phyloP scores from a whole-genome alignment of 2,113 vertebrate genomes.

The Clarias macrocephalus region DNA sequence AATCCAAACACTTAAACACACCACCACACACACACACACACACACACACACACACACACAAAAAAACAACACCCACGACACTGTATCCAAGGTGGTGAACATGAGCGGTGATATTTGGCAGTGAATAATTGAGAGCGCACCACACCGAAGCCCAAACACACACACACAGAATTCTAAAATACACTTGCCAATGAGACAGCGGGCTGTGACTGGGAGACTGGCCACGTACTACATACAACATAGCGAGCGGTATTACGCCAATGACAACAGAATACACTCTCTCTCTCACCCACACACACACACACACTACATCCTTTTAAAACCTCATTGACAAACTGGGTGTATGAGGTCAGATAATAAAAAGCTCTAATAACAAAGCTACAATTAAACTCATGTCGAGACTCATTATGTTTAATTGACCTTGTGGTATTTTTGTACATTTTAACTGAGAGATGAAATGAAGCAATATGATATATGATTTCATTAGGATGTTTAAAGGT shows the following conservation, averaged over 20 bases:
- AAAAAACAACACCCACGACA: not conserved
- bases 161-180: conserved; percentile 7
- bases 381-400: not conserved
- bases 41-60: not conserved
- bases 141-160: conserved; percentile 21
- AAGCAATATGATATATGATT: not conserved
- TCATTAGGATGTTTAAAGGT: not conserved
- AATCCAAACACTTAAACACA: not conserved
- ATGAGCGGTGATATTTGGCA: conserved; percentile 37
- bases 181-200: conserved; percentile 47
- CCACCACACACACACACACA: not conserved
- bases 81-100: conserved; percentile 32
- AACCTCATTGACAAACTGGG: conserved; percentile 14
- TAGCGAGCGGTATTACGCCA: conserved; percentile 35
- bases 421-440: not conserved
- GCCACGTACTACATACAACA: conserved; percentile 36
- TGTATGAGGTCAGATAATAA: not conserved
- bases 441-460: not conserved
- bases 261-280: conserved; percentile 32
- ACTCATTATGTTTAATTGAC: not conserved
- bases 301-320: conserved; percentile 21
- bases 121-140: conserved; percentile 34
- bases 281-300: conserved; percentile 12
- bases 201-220: conserved; percentile 36
- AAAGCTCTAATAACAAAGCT: not conserved